These are phyloP conservation scores for Dryobates pubescens DNA, from an alignment of 2,797 vertebrate species.

Conservation along the genomic window DNA sequence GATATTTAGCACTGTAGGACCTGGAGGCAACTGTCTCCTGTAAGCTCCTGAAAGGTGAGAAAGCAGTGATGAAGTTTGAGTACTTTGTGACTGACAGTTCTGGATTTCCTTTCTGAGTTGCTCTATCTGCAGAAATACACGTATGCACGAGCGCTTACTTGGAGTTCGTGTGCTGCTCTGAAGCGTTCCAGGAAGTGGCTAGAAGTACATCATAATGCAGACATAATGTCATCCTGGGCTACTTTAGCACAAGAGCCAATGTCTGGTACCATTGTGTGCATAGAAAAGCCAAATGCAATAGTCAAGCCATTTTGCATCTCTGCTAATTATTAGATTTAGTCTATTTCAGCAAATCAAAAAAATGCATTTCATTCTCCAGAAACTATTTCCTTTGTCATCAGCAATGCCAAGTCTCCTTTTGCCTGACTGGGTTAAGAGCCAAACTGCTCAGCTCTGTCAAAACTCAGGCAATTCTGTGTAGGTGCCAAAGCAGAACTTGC, in stretches of 20 bases:
- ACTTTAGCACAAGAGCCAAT: background rate
- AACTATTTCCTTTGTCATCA: conserved; percentile 45
- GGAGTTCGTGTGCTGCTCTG: background rate
- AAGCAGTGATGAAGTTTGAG: background rate
- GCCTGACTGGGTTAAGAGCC: conserved; percentile 61
- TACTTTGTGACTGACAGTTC: background rate
- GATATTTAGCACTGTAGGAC: background rate
- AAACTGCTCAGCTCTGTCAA: conserved; percentile 64
- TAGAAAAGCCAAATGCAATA: background rate
- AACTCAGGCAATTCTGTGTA: conserved; percentile 49
- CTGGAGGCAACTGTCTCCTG: background rate
- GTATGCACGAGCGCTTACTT: background rate
- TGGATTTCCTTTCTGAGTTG: background rate
- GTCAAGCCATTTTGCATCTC: background rate
- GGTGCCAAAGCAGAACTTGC: conserved; percentile 64
- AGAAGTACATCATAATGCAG: background rate
- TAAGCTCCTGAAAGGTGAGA: background rate
- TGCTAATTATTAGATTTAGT: conserved; percentile 4
- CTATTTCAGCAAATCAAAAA: background rate
- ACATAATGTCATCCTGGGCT: background rate
- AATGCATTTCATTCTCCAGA: background rate
- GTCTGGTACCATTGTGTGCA: background rate
- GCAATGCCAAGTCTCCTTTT: conserved; percentile 54
- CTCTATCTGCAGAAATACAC: background rate
- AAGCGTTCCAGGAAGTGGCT: background rate